A percentile compares a stretch with the other conserved stretches of the same genome.
phyloP scores from a whole-genome alignment of 2,797 vertebrate species.

The Labroides dimidiatus region DNA sequence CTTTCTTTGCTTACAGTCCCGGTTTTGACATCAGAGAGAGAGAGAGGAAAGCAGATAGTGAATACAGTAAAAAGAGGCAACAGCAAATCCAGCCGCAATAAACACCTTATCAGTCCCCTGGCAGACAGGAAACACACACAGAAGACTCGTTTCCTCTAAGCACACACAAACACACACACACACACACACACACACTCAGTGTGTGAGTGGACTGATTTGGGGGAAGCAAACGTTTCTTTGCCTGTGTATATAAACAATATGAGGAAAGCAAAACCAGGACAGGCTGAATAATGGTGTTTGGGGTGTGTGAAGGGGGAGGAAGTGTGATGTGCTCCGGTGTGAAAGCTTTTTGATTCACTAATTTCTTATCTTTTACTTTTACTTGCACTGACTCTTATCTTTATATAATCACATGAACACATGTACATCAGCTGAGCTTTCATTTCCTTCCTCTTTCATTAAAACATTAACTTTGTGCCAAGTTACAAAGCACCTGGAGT shows the following conservation, averaged over 20 bases:
- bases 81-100: constrained; percentile 22
- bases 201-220: constrained; percentile 24
- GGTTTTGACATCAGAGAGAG: constrained; percentile 1
- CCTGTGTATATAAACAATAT: constrained; percentile 43
- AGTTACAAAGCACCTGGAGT: too few relatives aligned
- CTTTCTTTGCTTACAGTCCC: too few relatives aligned
- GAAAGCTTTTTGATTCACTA: too few relatives aligned
- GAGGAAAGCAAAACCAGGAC: constrained; percentile 29
- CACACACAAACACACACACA: too few relatives aligned
- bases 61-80: constrained; percentile 18
- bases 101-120: constrained; percentile 42
- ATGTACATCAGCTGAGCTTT: too few relatives aligned
- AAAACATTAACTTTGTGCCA: too few relatives aligned
- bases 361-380: too few relatives aligned
- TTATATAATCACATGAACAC: too few relatives aligned
- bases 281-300: not conserved
- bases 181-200: constrained; percentile 12
- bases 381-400: too few relatives aligned
- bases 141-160: constrained; percentile 60
- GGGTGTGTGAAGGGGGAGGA: not conserved
- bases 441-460: too few relatives aligned
- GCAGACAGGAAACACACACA: constrained; percentile 63
- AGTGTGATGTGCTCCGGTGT: too few relatives aligned
- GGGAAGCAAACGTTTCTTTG: constrained; percentile 53
- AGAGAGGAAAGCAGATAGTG: not conserved